Base-by-base conservation (phyloP, 1,140 invertebrate species). In the Ips nitidus region DNA sequence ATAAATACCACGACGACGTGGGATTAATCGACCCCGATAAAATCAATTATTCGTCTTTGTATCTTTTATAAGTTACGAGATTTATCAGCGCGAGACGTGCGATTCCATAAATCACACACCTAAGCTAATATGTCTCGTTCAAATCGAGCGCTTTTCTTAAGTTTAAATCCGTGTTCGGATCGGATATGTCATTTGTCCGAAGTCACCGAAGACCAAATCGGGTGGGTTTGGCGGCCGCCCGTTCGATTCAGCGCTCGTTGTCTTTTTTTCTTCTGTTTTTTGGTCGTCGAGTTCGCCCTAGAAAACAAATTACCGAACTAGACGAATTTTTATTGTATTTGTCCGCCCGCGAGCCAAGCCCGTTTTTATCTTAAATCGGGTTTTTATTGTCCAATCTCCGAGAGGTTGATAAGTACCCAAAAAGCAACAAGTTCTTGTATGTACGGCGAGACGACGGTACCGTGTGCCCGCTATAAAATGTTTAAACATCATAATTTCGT, bases 121-220 rank as follows among this genome's bases (percentile, higher is more conserved):
- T 61, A 52, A 56, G 68, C 68, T 66, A 66, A 73, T 73, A 69
- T 66, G 64, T 73, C 68, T 70, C 68, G 64, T 67, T 66, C 68
- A 70, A 58, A 73, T 70, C 68, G 71, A 65, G 60, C 71, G 68
- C 53, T 66, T 64, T 63, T 66, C 68, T 73, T 73, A 73, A 73
- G 71, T 70, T 66, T 63, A 67, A 73, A 73, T 52, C 60, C 69
- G 64, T 73, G 71, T 73, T 73, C 65, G 64, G 41, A 55, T 52
- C 52, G 64, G 56, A 66, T 66, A 66, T 57, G 69, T 71, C 62
- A 71, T 71, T 71, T 71, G 63, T 71, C 58, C 64, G 63, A 71
- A 71, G 69, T 71, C 69, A 71, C 55, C 58, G 62, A 50, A 41
- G 6, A 57, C 59, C 47, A 52, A 66, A 66, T 71, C 69, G 63